A percentile compares a stretch with the other conserved stretches of the same genome.
phyloP scores from a whole-genome alignment of 2,113 vertebrate species.

The Brachionichthys hirsutus region DNA sequence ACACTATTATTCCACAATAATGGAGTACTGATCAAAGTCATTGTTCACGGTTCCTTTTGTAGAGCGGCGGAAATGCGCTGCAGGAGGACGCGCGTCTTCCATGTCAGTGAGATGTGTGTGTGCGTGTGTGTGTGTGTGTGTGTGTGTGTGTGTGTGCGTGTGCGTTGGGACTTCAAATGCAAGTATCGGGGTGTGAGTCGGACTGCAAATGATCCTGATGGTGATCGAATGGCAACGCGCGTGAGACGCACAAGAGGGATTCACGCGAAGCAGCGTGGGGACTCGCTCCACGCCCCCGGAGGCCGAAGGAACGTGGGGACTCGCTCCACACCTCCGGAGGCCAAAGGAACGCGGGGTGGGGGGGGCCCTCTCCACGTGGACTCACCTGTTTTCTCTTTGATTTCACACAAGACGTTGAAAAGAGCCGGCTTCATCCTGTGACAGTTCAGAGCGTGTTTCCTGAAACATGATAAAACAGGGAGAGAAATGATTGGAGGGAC shows the following conservation, averaged over 20 bases:
- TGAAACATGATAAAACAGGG: no score
- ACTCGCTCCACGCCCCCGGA: no score
- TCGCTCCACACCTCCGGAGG: no score
- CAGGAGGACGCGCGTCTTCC: constrained; percentile 41
- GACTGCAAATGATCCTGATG: constrained; percentile 28
- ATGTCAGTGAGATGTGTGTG: constrained; percentile 52
- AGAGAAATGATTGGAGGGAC: no score
- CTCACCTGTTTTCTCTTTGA: constrained; percentile 99
- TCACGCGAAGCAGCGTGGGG: no score
- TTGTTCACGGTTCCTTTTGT: constrained; percentile 54
- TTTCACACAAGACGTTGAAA: constrained; percentile 98
- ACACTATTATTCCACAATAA: constrained; percentile 58
- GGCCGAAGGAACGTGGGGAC: no score
- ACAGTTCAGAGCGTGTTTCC: constrained; percentile 98
- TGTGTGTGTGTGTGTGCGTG: no score
- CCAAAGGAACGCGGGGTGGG: no score
- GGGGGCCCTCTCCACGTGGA: no score
- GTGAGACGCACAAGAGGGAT: no score
- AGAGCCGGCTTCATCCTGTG: constrained; percentile 99
- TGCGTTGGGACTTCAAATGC: constrained; percentile 43
- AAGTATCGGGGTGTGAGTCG: constrained; percentile 22
- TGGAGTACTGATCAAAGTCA: constrained; percentile 49
- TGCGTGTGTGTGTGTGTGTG: no score
- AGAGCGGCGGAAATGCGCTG: constrained; percentile 11
- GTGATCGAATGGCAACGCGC: constrained; percentile 23